Evolutionary conservation across 2,797 vertebrate species (phyloP), one percentile per base, ranked within the genome.

Genomic region (Sorex maritimensis): DNA sequence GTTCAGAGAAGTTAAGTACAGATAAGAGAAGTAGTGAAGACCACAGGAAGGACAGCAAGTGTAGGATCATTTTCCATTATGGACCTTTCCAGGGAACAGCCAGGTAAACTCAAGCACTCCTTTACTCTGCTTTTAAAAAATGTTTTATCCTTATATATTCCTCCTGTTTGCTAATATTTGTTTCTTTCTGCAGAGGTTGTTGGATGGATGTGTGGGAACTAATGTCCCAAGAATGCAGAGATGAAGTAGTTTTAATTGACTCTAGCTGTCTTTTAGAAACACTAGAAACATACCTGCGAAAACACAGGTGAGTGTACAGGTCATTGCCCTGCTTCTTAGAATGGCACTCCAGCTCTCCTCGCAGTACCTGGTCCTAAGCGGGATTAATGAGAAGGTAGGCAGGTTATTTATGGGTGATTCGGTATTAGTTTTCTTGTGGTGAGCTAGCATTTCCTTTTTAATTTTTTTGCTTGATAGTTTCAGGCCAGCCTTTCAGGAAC

Each of bases 141-240:
- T 89, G 83, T 75, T 55, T 93, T 68, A 65, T 68, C n/a, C 17
- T 88, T 6, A 21, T 34, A 0, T 61, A 83, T 81, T 88, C 75
- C 46, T 68, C n/a, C 52, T 94, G 79, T 67, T 94, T 49, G 0
- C 11, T 58, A 26, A 61, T 71, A 26, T 44, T 90, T 93, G 21
- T 67, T 83, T 92, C 30, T 90, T 90, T 90, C 96, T 96, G 2
- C 98, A 99, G 99, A 95, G 99, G 99, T 26, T 99, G 99, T 98
- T 99, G 99, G 99, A 99, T 99, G 99, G 99, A 99, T 84, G 98
- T 99, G 82, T 99, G 99, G 99, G 99, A 99, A 97, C 98, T 99
- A 91, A 99, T 99, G 99, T 99, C 99, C 96, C 99, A 99, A 97
- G 99, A 99, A 97, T 99, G 99, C 98, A 98, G 99, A 94, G 99